Base-by-base conservation (phyloP, 2,888 invertebrate species). In the Mythimna ferrago region DNA sequence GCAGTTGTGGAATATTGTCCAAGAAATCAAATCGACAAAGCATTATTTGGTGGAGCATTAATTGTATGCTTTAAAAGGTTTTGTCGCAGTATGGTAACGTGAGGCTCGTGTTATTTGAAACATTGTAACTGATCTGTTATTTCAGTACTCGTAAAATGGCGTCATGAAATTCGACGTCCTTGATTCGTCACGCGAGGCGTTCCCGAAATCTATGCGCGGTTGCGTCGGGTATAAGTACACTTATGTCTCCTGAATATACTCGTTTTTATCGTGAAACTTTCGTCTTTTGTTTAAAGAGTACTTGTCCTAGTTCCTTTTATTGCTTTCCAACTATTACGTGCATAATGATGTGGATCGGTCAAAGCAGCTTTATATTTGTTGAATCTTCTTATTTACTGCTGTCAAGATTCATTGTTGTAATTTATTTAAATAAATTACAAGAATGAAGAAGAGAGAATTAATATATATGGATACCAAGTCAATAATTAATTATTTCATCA, bases 261-360 rank as follows among this genome's bases (percentile, higher is more conserved):
- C 57, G 51, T 71, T 84, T 79, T 74, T 74, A 79, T 84, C 73
- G 73, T 65, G 64, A 74, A 82, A 82, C 72, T 82, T 83, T 74
- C 64, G 66, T 57, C 82, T 82, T 79, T 84, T 80, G 76, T 84
- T 83, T 85, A 66, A 72, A 76, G 82, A 78, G 71, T 72, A 78
- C 76, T 84, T 81, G 82, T 66, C 72, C 76, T 80, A 82, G 78
- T 84, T 83, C 32, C 41, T 41, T 63, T 51, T 73, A 73, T 74
- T 72, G 68, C 71, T 80, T 67, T 60, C 64, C 58, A 76, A 83
- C 75, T 71, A 78, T 73, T 58, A 65, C 41, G 35, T 58, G 64
- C 51, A 83, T 76, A 73, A 81, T 63, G 62, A 76, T 58, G 65
- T 76, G 32, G 54, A 53, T 70, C 62, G 57, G 68, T 70, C 48